phyloP scores from a whole-genome alignment of 2,113 vertebrate genomes.

The Mesitornis unicolor region DNA sequence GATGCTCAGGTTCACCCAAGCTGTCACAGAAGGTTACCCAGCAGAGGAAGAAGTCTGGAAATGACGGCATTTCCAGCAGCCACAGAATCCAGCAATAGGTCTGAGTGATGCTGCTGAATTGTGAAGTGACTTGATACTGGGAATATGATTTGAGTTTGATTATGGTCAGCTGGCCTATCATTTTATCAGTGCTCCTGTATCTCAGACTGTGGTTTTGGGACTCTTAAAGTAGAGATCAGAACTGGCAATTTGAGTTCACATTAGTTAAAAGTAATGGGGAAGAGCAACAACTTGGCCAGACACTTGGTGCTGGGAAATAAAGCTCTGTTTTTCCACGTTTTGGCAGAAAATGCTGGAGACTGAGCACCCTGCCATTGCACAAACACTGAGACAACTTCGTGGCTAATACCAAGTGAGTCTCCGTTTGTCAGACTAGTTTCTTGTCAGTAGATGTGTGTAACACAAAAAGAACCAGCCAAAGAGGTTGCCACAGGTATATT shows the following conservation, averaged over 20 bases:
- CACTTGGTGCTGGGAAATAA: not conserved
- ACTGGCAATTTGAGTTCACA: not conserved
- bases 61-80: not conserved
- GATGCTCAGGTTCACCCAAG: not conserved
- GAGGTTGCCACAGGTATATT: not conserved
- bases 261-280: not conserved
- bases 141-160: not conserved
- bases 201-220: not conserved
- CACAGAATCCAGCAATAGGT: not conserved
- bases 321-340: not conserved
- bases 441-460: not conserved
- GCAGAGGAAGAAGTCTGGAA: not conserved
- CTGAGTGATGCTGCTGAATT: not conserved
- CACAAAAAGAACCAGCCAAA: not conserved
- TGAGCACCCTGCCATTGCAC: not conserved
- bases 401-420: not conserved
- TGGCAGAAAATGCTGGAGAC: not conserved
- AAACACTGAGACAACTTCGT: not conserved
- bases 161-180: not conserved
- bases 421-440: not conserved
- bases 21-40: slow-evolving; percentile 9
- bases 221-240: not conserved
- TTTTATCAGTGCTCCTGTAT: not conserved
- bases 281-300: not conserved
- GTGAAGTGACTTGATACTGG: not conserved